Conservation (phyloP, 2,113 vertebrate species). For the Protomyctophum bolini region DNA sequence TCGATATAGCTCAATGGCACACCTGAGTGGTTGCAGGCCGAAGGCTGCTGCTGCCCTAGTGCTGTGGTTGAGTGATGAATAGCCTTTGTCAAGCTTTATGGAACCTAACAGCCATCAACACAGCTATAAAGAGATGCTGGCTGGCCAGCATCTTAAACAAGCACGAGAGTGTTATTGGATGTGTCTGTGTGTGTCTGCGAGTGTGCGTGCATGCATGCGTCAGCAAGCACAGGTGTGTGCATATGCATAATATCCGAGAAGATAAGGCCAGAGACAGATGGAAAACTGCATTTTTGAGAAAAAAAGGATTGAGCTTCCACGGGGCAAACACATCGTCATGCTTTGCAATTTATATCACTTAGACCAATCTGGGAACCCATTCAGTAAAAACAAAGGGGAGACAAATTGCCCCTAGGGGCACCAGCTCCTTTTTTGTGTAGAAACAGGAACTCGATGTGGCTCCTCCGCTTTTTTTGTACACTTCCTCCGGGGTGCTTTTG, state of each 20-base stretch:
- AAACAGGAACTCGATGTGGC: too few relatives aligned
- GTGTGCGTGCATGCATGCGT: background rate
- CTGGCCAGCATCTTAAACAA: conserved; percentile 31
- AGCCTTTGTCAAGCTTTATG: conserved; percentile 35
- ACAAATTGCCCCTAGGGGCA: too few relatives aligned
- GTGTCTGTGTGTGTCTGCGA: background rate
- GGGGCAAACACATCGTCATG: background rate
- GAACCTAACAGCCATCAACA: conserved; percentile 38
- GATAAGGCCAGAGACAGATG: background rate
- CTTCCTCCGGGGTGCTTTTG: too few relatives aligned
- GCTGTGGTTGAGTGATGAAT: conserved; percentile 45
- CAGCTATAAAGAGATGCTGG: conserved; percentile 37
- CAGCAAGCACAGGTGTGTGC: too few relatives aligned
- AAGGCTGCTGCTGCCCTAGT: conserved; percentile 19
- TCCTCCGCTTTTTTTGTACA: too few relatives aligned
- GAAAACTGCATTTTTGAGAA: background rate
- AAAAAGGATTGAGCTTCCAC: background rate
- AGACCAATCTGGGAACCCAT: too few relatives aligned
- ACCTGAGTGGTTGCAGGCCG: conserved; percentile 45
- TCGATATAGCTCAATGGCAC: conserved; percentile 57
- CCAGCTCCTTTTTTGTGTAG: too few relatives aligned
- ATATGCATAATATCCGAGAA: background rate
- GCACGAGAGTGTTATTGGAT: background rate
- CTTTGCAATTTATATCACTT: conserved; percentile 16
- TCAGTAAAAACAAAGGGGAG: too few relatives aligned